Conservation (phyloP, 2,888 invertebrate genomes). For the Morinoia aosen region DNA sequence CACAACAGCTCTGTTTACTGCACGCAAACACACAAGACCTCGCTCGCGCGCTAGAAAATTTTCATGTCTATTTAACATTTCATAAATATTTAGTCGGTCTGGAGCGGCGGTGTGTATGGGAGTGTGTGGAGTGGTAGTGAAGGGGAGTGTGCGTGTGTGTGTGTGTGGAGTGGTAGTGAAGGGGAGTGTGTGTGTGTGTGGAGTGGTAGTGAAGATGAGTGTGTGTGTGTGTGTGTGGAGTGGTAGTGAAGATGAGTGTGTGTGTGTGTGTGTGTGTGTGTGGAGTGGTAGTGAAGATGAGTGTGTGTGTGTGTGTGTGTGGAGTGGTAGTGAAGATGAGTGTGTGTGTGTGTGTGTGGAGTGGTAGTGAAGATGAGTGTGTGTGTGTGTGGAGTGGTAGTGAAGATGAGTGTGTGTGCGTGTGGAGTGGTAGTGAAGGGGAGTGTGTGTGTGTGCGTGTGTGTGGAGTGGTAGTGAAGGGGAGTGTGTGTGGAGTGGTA, state of each 20-base stretch:
- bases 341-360: too few species aligned
- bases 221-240: neutral
- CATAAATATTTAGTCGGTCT: constrained; percentile 47
- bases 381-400: constrained; percentile 1
- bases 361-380: neutral
- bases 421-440: neutral
- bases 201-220: neutral
- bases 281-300: neutral
- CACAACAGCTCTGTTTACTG: constrained; percentile 34
- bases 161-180: neutral
- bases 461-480: neutral
- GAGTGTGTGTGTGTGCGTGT: neutral
- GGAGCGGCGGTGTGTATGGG: neutral
- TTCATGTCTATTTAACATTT: constrained; percentile 52
- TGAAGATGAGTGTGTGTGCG: neutral
- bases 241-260: neutral
- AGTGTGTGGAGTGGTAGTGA: neutral
- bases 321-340: neutral
- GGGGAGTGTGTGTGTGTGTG: neutral
- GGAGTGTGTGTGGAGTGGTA: neutral
- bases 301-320: neutral
- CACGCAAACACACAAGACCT: constrained; percentile 32
- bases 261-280: neutral
- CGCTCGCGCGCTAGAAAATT: neutral
- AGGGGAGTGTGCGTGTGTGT: neutral